A percentile compares a stretch with the other conserved stretches of the same genome.
These are phyloP conservation scores for Coenobita brevimanus DNA, from an alignment of 1,140 invertebrate genomes.

Conservation along the genomic window DNA sequence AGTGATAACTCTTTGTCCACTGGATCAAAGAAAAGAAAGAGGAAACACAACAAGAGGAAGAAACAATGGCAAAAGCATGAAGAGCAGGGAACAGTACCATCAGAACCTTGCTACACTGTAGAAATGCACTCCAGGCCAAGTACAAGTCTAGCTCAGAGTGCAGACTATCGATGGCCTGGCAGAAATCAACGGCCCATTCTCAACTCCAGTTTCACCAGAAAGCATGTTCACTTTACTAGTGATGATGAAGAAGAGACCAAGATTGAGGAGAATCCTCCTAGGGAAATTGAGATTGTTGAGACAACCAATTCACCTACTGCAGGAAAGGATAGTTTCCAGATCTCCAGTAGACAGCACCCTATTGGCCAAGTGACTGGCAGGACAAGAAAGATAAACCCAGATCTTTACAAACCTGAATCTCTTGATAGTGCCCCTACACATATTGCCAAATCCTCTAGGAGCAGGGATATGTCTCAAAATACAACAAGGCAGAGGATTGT, in stretches of 20 bases:
- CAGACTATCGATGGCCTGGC: too few relatives aligned
- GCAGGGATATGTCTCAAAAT: too few relatives aligned
- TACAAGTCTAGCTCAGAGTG: too few relatives aligned
- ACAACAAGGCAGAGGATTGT: too few relatives aligned
- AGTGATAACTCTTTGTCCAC: background rate
- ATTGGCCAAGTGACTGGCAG: background rate
- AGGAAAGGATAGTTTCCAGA: background rate
- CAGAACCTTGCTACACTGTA: too few relatives aligned
- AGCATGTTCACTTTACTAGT: constrained; percentile 14
- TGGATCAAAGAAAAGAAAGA: constrained; percentile 22
- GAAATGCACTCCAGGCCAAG: too few relatives aligned
- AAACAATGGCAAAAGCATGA: too few relatives aligned
- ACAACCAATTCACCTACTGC: background rate
- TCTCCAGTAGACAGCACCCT: background rate
- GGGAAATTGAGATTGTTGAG: constrained; percentile 23
- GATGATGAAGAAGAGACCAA: constrained; percentile 6
- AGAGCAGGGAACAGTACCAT: too few relatives aligned
- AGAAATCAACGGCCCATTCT: background rate
- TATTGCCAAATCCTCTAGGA: too few relatives aligned
- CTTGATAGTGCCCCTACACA: too few relatives aligned
- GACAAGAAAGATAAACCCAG: background rate
- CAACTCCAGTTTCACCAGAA: constrained; percentile 16
- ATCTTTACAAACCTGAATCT: too few relatives aligned
- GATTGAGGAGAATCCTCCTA: too few relatives aligned
- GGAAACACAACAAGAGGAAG: constrained; percentile 7